Percentiles rank a stretch among this genome's conserved stretches.
Evolutionary conservation across 2,888 invertebrate genomes (phyloP).

Genomic region (Apotomis capreana): DNA sequence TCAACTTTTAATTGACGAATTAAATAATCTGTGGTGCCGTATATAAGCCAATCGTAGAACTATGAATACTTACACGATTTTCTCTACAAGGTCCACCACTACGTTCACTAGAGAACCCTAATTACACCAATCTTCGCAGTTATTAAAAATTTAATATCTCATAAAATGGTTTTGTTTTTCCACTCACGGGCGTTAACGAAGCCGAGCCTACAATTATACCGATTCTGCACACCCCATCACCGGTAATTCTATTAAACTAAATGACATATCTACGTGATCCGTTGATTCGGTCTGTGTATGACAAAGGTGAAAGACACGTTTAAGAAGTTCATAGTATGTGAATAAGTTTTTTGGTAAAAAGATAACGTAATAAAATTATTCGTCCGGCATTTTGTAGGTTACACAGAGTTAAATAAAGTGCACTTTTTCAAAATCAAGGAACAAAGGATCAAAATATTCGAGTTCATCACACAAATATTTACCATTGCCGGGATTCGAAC

Average conservation of each 20-base stretch:
- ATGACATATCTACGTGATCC: slow-evolving; percentile 20
- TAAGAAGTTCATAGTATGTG: not conserved
- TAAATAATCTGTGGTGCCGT: not conserved
- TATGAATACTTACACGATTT: not conserved
- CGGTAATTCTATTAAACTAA: slow-evolving; percentile 32
- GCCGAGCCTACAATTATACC: slow-evolving; percentile 24
- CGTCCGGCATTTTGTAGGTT: no score
- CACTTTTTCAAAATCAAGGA: no score
- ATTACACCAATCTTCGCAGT: not conserved
- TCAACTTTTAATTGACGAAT: not conserved
- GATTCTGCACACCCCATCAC: slow-evolving; percentile 38
- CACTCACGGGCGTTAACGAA: slow-evolving; percentile 24
- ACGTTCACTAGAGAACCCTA: not conserved
- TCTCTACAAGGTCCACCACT: no score
- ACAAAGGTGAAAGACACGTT: slow-evolving; percentile 3
- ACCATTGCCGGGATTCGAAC: no score
- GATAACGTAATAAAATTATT: no score
- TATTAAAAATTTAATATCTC: slow-evolving; percentile 5
- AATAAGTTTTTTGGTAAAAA: not conserved
- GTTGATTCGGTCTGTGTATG: slow-evolving; percentile 26
- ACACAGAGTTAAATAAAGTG: no score
- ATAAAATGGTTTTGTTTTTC: slow-evolving; percentile 25
- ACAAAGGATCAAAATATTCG: no score
- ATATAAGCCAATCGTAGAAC: not conserved
- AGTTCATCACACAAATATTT: no score